Evolutionary conservation across 1,140 invertebrate species (phyloP).

Genomic region (Neodiprion pinetum): DNA sequence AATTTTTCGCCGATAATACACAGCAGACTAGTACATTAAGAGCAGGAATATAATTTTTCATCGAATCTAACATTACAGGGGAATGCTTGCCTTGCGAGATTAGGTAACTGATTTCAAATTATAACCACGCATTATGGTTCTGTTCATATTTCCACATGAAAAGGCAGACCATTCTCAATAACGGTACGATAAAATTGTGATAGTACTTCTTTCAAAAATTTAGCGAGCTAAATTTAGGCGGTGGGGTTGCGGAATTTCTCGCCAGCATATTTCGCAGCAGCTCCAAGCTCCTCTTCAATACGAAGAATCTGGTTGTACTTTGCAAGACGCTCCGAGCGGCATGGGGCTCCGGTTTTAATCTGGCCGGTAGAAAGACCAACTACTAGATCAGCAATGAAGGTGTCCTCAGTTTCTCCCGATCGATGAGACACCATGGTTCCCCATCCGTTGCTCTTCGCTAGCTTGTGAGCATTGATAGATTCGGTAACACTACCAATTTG

Average conservation of each 20-base stretch:
- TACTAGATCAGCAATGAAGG: slow-evolving; percentile 98
- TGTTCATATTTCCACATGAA: background rate
- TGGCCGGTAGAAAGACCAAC: slow-evolving; percentile 97
- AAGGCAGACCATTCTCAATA: background rate
- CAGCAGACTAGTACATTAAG: too few species aligned
- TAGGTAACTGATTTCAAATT: background rate
- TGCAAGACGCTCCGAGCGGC: slow-evolving; percentile 95
- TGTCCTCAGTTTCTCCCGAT: slow-evolving; percentile 99
- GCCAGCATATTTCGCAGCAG: slow-evolving; percentile 90
- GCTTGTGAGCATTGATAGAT: slow-evolving; percentile 92
- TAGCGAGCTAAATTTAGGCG: slow-evolving; percentile 40
- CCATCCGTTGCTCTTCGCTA: slow-evolving; percentile 95
- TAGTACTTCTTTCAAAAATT: background rate
- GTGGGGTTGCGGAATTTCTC: slow-evolving; percentile 89
- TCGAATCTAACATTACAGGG: background rate
- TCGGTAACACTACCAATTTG: slow-evolving; percentile 99
- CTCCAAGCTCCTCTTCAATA: slow-evolving; percentile 97
- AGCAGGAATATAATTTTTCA: too few species aligned
- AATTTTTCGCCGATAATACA: too few species aligned
- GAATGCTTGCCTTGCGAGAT: background rate
- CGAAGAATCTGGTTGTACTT: slow-evolving; percentile 99
- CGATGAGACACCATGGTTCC: slow-evolving; percentile 98
- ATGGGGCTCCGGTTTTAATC: slow-evolving; percentile 99
- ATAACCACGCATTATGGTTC: background rate
- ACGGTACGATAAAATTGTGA: background rate